These are phyloP conservation scores for Chelonus insularis DNA, from an alignment of 1,140 invertebrate species.

Conservation along the genomic window DNA sequence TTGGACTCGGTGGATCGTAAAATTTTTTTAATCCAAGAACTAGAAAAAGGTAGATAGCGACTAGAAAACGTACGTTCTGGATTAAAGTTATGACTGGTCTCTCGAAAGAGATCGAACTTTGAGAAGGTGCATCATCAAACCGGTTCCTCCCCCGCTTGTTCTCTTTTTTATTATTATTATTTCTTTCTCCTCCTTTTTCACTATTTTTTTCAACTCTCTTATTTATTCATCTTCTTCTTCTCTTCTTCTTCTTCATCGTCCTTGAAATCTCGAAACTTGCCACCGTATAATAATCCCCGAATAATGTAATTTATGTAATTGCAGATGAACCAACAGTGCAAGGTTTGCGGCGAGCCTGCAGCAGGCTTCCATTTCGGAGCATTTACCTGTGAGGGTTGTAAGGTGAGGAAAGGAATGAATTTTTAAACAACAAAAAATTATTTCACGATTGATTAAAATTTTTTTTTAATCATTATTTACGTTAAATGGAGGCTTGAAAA, in stretches of 20 bases:
- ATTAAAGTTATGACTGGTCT: too few relatives aligned
- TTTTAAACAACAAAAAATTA: background rate
- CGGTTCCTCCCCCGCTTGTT: too few relatives aligned
- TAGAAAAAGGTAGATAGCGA: too few relatives aligned
- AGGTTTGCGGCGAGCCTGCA: constrained; percentile 83
- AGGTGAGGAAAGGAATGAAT: constrained; percentile 63
- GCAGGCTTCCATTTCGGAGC: constrained; percentile 89
- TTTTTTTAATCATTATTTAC: too few relatives aligned
- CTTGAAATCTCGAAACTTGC: constrained; percentile 18
- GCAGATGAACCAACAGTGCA: constrained; percentile 81
- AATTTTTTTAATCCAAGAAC: too few relatives aligned
- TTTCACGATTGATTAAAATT: too few relatives aligned
- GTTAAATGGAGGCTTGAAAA: too few relatives aligned
- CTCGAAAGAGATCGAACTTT: too few relatives aligned
- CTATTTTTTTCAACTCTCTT: background rate
- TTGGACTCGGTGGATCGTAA: too few relatives aligned
- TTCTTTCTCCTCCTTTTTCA: background rate
- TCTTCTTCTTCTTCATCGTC: constrained; percentile 2
- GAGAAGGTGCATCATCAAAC: too few relatives aligned
- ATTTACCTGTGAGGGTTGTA: constrained; percentile 89
- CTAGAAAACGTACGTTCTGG: too few relatives aligned
- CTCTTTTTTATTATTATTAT: too few relatives aligned
- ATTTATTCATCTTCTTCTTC: background rate
- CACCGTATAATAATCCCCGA: constrained; percentile 27
- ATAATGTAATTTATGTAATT: constrained; percentile 53